phyloP scores from a whole-genome alignment of 1,140 invertebrate species.

The Aphis craccivora region DNA sequence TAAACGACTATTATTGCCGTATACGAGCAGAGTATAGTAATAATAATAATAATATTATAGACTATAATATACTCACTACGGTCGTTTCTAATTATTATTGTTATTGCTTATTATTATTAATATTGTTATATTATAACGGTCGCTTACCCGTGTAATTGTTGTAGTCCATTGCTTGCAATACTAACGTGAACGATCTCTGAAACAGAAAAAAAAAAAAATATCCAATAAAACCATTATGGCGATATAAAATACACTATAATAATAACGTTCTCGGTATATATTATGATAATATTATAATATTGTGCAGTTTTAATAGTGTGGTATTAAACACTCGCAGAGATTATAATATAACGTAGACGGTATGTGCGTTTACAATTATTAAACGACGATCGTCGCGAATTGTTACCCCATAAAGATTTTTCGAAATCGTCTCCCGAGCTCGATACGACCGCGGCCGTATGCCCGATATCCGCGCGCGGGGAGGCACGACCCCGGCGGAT shows the following conservation, averaged over 20 bases:
- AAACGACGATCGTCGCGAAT: background rate
- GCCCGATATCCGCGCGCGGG: background rate
- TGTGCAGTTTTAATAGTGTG: too few species aligned
- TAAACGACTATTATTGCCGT: background rate
- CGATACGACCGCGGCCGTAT: too few species aligned
- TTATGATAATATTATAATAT: background rate
- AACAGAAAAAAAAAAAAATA: conserved; percentile 65
- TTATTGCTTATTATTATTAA: background rate
- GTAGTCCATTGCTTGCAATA: conserved; percentile 87
- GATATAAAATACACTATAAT: background rate
- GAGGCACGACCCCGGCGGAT: background rate
- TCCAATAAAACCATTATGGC: background rate
- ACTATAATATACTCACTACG: background rate
- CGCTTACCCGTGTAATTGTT: conserved; percentile 69
- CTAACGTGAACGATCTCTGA: conserved; percentile 90
- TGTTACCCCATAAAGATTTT: background rate
- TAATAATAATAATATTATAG: background rate
- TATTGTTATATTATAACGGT: background rate
- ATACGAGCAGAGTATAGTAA: too few species aligned
- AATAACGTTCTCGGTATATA: background rate
- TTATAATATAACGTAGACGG: background rate
- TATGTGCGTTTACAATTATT: background rate
- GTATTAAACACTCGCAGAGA: background rate
- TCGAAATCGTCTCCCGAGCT: background rate
- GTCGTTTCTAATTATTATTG: background rate